Evolutionary conservation across 2,797 vertebrate genomes (phyloP), one percentile per base, ranked within the genome.

Genomic region (Cryptoblepharus egeriae): DNA sequence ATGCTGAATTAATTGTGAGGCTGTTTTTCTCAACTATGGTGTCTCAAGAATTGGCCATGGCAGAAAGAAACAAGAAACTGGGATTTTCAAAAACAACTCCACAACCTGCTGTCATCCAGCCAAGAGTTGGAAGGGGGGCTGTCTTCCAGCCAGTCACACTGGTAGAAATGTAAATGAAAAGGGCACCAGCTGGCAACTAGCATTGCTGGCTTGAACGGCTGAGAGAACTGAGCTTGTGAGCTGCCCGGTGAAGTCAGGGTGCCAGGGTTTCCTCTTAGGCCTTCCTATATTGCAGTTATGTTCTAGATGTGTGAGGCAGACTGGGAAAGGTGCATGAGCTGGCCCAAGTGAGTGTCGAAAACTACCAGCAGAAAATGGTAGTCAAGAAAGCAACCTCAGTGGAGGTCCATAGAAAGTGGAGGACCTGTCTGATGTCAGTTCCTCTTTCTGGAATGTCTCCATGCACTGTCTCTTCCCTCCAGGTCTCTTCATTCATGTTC

Each of bases 101-200:
- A 77, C 13, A 32, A 26, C 65, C 65, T 28, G 75, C 75, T 61
- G 81, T 55, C 68, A 77, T 65, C 45, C 60, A 65, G 68, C 75
- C 81, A 57, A 69, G 30, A 49, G 73, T 58, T 67, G 45, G 61
- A 71, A 45, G 69, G 61, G 64, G 2, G 37, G 18, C 15, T 58
- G 58, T 72, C 35, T 78, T 49, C 82, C 45, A 73, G 79, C 68
- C 68, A 49, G 68, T 52, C 60, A 39, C 32, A 45, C 39, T 1
- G 32, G 64, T 73, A 49, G 20, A 60, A 68, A 79, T 69, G 77
- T 57, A 55, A 52, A 68, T 61, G 42, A 69, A 70, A 73, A 70
- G 83, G 30, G 61, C 74, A 77, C 32, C 79, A 52, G 52, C 52
- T 85, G 84, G 61, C 61, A 60, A 24, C 30, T 8, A 67, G 52